Percentiles rank a stretch among this genome's conserved stretches.
Evolutionary conservation across 2,113 vertebrate species (phyloP).

Genomic region (Ursus arctos): DNA sequence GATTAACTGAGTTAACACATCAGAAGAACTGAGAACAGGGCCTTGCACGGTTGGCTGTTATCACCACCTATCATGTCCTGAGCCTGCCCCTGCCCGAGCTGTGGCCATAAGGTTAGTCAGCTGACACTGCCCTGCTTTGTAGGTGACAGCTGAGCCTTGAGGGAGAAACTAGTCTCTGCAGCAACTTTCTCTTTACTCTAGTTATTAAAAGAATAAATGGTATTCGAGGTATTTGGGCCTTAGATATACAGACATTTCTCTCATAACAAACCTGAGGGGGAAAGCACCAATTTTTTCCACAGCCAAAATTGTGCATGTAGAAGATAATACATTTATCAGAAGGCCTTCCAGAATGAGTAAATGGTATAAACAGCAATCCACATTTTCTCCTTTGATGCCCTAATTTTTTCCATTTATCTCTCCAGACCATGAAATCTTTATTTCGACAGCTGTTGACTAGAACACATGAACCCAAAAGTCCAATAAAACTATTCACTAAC

Average conservation of each 20-base stretch:
- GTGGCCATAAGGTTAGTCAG: background rate
- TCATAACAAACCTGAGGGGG: background rate
- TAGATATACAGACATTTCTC: background rate
- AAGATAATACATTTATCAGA: slow-evolving; percentile 51
- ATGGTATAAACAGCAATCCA: background rate
- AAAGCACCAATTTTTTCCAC: background rate
- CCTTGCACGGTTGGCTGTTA: background rate
- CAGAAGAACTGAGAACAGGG: background rate
- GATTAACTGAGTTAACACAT: background rate
- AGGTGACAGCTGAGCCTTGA: background rate
- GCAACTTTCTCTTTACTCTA: background rate
- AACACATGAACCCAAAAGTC: slow-evolving; percentile 3
- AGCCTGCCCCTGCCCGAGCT: background rate
- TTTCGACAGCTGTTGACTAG: slow-evolving; percentile 31
- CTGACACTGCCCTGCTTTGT: background rate
- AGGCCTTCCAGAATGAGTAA: background rate
- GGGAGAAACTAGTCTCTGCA: background rate
- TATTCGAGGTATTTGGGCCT: background rate
- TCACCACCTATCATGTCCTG: background rate
- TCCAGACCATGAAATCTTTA: slow-evolving; percentile 47
- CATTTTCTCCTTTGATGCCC: background rate
- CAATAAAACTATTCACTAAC: background rate
- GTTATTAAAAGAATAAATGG: background rate
- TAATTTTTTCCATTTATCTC: slow-evolving; percentile 48
- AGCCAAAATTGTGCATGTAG: background rate